These are phyloP conservation scores for Atherinomorus stipes DNA, from an alignment of 2,113 vertebrate genomes.

Conservation along the genomic window DNA sequence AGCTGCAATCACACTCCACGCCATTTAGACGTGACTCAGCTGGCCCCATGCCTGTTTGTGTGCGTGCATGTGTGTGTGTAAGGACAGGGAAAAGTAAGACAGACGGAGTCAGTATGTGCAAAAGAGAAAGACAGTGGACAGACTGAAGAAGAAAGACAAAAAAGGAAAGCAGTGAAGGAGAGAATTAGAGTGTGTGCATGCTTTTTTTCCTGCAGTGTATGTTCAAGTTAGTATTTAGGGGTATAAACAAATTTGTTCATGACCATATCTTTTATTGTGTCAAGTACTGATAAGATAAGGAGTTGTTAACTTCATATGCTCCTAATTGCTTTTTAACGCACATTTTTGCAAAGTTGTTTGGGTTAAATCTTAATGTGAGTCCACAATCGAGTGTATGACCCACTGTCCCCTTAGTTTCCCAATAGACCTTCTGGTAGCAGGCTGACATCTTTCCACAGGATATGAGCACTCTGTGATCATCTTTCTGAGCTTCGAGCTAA, in stretches of 20 bases:
- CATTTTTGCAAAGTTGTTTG: conserved; percentile 13
- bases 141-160: background rate
- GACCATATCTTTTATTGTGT: conserved; percentile 4
- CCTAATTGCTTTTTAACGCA: background rate
- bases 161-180: background rate
- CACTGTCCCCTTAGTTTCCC: conserved; percentile 64
- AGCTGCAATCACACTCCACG: conserved; percentile 73
- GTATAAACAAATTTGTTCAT: background rate
- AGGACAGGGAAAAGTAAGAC: conserved; percentile 11
- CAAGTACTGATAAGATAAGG: conserved; percentile 1
- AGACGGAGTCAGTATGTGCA: conserved; percentile 7
- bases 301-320: background rate
- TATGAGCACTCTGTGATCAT: conserved; percentile 73
- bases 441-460: conserved; percentile 78
- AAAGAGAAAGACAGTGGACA: conserved; percentile 7
- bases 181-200: background rate
- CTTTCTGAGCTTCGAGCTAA: conserved; percentile 52
- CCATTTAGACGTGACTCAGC: conserved; percentile 81
- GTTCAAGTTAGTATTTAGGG: background rate
- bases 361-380: conserved; percentile 21
- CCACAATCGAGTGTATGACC: conserved; percentile 29
- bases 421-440: conserved; percentile 65
- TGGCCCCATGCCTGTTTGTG: conserved; percentile 62
- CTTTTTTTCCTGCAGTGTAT: background rate
- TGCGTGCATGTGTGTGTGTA: conserved; percentile 44